Base-by-base conservation (phyloP, 1,140 invertebrate genomes). In the Alviniconcha marisindica region DNA sequence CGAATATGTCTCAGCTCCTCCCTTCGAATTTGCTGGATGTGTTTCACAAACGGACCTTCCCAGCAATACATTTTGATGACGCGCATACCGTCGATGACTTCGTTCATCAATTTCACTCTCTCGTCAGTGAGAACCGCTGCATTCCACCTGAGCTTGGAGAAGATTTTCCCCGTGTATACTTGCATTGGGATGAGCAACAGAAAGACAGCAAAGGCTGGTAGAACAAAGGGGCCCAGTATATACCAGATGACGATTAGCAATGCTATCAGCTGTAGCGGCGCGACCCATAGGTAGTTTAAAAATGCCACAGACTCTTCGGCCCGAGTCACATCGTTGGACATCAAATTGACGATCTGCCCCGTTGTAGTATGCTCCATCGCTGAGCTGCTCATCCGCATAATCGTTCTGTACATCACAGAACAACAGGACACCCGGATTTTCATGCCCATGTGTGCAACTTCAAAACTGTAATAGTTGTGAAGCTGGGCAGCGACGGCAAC, bases 291-390 rank as follows among this genome's bases (percentile, higher is more conserved):
- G 83, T 94, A 95, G 80, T 94, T 94, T 1, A 94, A 82, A 80
- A 94, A 95, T n/a, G n/a, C n/a, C n/a, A n/a, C n/a, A n/a, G n/a
- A n/a, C 81, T 90, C 90, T 87, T 94, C 94, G 91, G 95, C 94
- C 85, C 94, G 87, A 82, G 92, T 94, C 1, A 94, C 94, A 89
- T 99, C 97, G 92, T 98, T 99, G 18, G 97, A 97, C 83, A 99
- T 94, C 10, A 99, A 94, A 93, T 98, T 99, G 15, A 98, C 96
- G 90, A 98, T 96, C 94, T 99, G 96, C 14, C 97, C 97, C 54
- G 95, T 95, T 3, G 96, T 96, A 7, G 96, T 97, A 88, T 96
- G 94, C 28, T 95, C 95, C 48, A 98, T 91, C 14, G 96, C 95
- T 2, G 94, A 95, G 86, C 93, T 92, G 84, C 92, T 94, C 36